Percentiles rank a stretch among this genome's conserved stretches.
These are phyloP conservation scores for Thermophis baileyi DNA, from an alignment of 2,113 vertebrate species.

Conservation along the genomic window DNA sequence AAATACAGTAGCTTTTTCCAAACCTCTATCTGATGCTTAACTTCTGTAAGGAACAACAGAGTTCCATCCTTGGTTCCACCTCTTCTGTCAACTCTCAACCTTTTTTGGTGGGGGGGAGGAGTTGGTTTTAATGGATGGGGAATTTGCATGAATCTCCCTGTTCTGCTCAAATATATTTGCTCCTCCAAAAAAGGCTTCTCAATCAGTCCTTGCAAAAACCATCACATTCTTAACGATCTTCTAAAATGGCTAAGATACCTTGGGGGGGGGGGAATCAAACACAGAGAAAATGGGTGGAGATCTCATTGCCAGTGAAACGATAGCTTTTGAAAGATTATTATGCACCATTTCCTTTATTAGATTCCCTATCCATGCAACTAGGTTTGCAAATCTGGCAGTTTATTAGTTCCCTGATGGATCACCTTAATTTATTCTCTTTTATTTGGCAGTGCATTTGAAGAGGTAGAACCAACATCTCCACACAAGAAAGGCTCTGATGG, in stretches of 20 bases:
- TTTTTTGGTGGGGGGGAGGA: background rate
- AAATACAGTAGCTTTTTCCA: background rate
- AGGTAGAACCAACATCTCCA: background rate
- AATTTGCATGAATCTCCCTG: background rate
- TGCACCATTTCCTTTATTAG: fast-evolving
- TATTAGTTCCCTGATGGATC: background rate
- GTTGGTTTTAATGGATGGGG: background rate
- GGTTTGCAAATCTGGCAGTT: background rate
- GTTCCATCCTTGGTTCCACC: background rate
- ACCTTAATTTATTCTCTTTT: constrained; percentile 1
- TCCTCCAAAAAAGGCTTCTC: background rate
- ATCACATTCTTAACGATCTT: no score
- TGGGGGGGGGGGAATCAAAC: background rate
- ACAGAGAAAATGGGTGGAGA: background rate
- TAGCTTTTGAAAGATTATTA: background rate
- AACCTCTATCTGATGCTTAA: background rate
- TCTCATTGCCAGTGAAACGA: background rate
- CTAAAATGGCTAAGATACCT: background rate
- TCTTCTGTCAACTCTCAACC: background rate
- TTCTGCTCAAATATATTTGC: background rate
- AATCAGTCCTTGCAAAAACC: background rate
- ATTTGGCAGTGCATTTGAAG: constrained; percentile 40
- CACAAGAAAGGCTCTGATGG: constrained; percentile 73
- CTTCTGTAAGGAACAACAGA: background rate
- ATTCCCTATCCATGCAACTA: background rate